These are phyloP conservation scores for Sebastes minor DNA, from an alignment of 2,797 vertebrate species.

Conservation along the genomic window DNA sequence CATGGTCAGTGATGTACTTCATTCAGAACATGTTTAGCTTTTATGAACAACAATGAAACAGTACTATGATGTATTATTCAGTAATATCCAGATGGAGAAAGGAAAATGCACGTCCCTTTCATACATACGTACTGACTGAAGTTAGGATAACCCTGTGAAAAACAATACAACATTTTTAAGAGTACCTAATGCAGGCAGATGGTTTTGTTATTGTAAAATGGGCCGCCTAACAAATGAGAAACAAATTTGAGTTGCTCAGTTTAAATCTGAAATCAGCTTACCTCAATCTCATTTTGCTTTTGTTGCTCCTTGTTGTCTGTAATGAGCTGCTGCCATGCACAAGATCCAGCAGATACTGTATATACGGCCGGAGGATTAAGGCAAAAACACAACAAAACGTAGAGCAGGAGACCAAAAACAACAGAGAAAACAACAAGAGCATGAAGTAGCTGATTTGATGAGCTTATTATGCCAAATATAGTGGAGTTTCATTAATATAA, in stretches of 20 bases:
- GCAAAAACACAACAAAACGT: conserved; percentile 38
- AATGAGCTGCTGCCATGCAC: conserved; percentile 57
- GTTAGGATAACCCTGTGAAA: background rate
- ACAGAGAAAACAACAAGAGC: conserved; percentile 11
- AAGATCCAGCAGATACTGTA: conserved; percentile 39
- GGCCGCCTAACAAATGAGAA: conserved; percentile 45
- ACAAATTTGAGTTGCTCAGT: conserved; percentile 72
- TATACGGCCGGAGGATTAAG: conserved; percentile 61
- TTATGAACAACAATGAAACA: background rate
- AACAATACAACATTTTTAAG: conserved; percentile 13
- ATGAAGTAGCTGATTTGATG: conserved; percentile 16
- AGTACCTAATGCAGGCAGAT: conserved; percentile 63
- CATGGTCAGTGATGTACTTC: background rate
- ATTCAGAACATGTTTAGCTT: background rate
- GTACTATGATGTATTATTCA: background rate
- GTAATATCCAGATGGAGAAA: background rate
- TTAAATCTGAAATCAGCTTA: conserved; percentile 84
- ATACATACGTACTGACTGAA: no score
- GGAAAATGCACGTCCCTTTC: background rate
- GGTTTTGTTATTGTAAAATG: conserved; percentile 72
- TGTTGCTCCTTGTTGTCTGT: conserved; percentile 62
- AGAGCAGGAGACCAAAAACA: conserved; percentile 53
- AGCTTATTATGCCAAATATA: conserved; percentile 43
- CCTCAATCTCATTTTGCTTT: conserved; percentile 77
- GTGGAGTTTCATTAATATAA: conserved; percentile 58